Evolutionary conservation across 1,140 invertebrate species (phyloP).

Genomic region (Pseudomyrmex concolor): DNA sequence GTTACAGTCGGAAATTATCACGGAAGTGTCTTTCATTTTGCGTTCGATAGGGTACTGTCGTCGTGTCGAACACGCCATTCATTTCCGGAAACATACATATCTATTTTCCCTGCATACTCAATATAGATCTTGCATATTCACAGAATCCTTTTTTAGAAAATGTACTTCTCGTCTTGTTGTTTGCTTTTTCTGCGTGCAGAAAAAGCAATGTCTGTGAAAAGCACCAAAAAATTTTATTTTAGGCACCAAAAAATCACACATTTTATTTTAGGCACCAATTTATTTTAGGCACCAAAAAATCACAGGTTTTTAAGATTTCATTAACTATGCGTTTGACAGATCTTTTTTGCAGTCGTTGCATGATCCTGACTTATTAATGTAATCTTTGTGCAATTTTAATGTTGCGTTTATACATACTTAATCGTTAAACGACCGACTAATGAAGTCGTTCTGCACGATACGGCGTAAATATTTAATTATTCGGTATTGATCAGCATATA

Average conservation of each 20-base stretch:
- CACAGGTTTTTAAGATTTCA: neutral
- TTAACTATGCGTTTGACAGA: neutral
- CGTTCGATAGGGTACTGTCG: constrained; percentile 9
- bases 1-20: constrained; percentile 69
- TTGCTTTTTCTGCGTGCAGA: too few species aligned
- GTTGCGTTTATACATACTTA: constrained; percentile 10
- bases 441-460: constrained; percentile 46
- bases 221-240: too few species aligned
- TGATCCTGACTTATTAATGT: neutral
- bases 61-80: constrained; percentile 43
- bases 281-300: neutral
- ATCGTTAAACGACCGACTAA: constrained; percentile 27
- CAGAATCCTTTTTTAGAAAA: constrained; percentile 22
- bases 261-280: neutral
- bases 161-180: too few species aligned
- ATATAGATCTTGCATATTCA: neutral
- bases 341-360: neutral
- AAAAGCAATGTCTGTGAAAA: neutral
- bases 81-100: constrained; percentile 65
- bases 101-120: constrained; percentile 44
- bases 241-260: neutral
- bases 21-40: constrained; percentile 69
- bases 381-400: constrained; percentile 18
- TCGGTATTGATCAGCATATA: constrained; percentile 19
- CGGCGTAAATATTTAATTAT: constrained; percentile 42